phyloP scores from a whole-genome alignment of 2,888 invertebrate species.

The Eupeodes latifasciatus region DNA sequence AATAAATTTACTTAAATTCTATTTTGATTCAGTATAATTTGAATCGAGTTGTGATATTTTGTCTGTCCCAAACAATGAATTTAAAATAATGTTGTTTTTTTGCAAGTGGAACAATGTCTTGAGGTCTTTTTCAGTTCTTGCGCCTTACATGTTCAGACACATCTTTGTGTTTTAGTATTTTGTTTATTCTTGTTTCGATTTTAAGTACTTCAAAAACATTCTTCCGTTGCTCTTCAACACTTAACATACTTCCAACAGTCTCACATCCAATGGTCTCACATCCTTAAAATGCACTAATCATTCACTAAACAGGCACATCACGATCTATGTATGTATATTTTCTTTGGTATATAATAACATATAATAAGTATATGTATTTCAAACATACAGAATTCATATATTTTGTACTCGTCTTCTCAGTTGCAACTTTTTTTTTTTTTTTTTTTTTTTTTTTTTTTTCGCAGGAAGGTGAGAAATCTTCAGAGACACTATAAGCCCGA shows the following conservation, averaged over 20 bases:
- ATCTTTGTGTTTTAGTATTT: not conserved
- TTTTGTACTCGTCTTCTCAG: conserved; percentile 12
- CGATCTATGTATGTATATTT: not conserved
- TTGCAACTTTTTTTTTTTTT: too few relatives aligned
- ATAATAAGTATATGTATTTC: too few relatives aligned
- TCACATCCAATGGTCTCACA: conserved; percentile 44
- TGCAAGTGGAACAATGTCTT: not conserved
- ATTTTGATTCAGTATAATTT: too few relatives aligned
- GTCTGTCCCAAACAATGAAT: too few relatives aligned
- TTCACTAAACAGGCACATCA: conserved; percentile 63
- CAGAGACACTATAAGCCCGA: too few relatives aligned
- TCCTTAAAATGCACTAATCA: conserved; percentile 60
- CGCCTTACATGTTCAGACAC: not conserved
- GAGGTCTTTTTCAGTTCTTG: not conserved
- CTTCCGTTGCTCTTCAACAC: conserved; percentile 19
- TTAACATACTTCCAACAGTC: conserved; percentile 63
- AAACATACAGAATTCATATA: not conserved
- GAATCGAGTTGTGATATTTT: too few relatives aligned
- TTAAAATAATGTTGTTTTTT: too few relatives aligned
- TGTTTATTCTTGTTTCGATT: not conserved
- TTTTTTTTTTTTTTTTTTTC: too few relatives aligned
- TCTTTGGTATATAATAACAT: too few relatives aligned
- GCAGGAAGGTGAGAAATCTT: too few relatives aligned
- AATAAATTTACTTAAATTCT: too few relatives aligned
- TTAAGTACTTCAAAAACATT: not conserved